Base-by-base conservation (phyloP, 2,888 invertebrate species). In the Keiferia lycopersicella region DNA sequence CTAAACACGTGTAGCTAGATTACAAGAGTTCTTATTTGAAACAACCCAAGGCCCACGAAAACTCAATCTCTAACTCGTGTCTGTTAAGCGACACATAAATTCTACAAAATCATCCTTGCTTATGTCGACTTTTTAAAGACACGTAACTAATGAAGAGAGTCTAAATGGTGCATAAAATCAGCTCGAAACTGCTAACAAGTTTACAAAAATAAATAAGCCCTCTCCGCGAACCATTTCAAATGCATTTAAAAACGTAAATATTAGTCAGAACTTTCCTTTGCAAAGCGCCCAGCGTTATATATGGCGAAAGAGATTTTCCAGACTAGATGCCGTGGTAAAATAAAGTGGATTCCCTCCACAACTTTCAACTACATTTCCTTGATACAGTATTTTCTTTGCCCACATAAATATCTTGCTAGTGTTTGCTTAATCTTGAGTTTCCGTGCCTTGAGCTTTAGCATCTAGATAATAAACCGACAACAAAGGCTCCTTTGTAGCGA, bases 1-100 rank as follows among this genome's bases (percentile, higher is more conserved):
- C 26, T 26, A 26, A 26, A 4, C 3, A 26, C 6, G 26, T 2
- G 6, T 26, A 2, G 26, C 26, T 26, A 2, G 26, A 2, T 26
- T 26, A 12, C 39, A 39, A 12, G 3, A 12, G 8, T 39, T 2
- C 39, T 39, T 39, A 39, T 96, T 87, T 39, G 10, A 39, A 39
- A 39, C 2, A 39, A 39, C 8, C 39, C 10, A 10, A 39, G 39
- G 39, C 6, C 12, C 8, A 39, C 39, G 10, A 26, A 26, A n/a
- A n/a, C n/a, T 26, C 26, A 26, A 26, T 26, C 3, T 26, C 26
- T 26, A 26, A n/a, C n/a, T n/a, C n/a, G n/a, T n/a, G n/a, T n/a
- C n/a, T n/a, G n/a, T n/a, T n/a, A n/a, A n/a, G n/a, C n/a, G 26
- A 26, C 2, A 26, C 26, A 26, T 26, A 26, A 26, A 26, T 26